Evolutionary conservation across 1,140 invertebrate genomes (phyloP), one percentile per base, ranked within the genome.

Genomic region (Adoxophyes honmai): DNA sequence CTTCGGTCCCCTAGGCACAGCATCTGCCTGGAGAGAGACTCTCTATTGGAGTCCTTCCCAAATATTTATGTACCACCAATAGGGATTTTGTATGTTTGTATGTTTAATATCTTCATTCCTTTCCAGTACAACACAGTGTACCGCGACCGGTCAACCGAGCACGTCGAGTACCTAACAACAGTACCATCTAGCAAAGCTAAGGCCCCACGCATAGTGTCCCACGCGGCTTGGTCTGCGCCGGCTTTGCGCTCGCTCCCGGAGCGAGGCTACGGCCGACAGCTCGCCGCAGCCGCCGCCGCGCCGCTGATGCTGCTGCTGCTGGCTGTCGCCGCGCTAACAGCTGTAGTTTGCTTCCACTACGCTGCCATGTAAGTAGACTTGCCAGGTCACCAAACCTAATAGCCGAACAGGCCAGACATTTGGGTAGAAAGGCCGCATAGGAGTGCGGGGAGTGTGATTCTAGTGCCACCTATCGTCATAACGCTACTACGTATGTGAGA

Each of bases 291-390:
- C 0, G 91, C 96, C 42, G 91, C 94, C 10, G 88, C 94, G 11
- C 95, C 95, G 0, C 87, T 93, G 52, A 70, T 93, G 44, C 79
- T 96, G 14, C 88, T 96, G 66, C 73, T 95, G 10, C 70, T 95
- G 11, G 80, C 95, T 1, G 90, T 93, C 0, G 89, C 92, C 13
- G 84, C 94, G 2, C 75, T 96, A 0, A 94, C 94, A 4, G 91
- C 93, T 10, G 91, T 95, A 0, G 85, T 96, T 8, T 96, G 95
- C 81, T 92, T 95, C 56, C 92, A 95, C 61, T 93, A 94, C 71
- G 93, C 95, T 56, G 92, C 94, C 76, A 89, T 94, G 96, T 96
- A 18, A 34, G 34, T 37, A 11, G n/a, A n/a, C n/a, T n/a, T n/a
- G n/a, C n/a, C n/a, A n/a, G n/a, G n/a, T n/a, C n/a, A n/a, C n/a